Evolutionary conservation across 2,113 vertebrate species (phyloP).

Genomic region (Pristiophorus japonicus): DNA sequence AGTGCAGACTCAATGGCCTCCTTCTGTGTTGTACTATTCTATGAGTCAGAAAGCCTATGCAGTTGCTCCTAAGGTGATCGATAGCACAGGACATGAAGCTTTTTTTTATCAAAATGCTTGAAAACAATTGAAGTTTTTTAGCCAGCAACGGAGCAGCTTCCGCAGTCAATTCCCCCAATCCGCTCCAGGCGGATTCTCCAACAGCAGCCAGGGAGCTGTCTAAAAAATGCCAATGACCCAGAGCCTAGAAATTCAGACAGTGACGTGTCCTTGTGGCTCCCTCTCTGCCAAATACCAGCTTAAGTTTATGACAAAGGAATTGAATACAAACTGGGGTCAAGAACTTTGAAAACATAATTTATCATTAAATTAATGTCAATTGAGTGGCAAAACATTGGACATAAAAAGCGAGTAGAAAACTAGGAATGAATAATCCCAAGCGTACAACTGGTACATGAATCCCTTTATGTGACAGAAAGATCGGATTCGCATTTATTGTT

Average conservation of each 20-base stretch:
- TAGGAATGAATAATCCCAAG: neutral
- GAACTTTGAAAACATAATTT: neutral
- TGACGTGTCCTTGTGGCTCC: neutral
- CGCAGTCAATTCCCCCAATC: neutral
- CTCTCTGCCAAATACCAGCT: neutral
- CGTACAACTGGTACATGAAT: neutral
- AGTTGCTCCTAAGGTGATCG: neutral
- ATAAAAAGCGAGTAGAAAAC: neutral
- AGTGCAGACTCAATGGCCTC: neutral
- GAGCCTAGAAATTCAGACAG: no score
- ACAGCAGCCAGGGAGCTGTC: neutral
- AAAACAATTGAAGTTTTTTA: no score
- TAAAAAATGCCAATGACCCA: neutral
- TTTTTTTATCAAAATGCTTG: neutral
- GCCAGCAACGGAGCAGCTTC: no score
- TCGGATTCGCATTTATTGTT: neutral
- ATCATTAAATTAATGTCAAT: neutral
- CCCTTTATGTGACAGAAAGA: neutral
- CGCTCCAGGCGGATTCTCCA: neutral
- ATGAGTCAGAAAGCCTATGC: neutral
- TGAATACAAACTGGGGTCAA: neutral
- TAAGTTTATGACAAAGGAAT: neutral
- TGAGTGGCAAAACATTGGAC: neutral
- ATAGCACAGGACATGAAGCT: neutral
- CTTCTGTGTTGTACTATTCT: neutral